These are phyloP conservation scores for Cosmorhoe ocellata DNA, from an alignment of 2,888 invertebrate species.

Conservation along the genomic window DNA sequence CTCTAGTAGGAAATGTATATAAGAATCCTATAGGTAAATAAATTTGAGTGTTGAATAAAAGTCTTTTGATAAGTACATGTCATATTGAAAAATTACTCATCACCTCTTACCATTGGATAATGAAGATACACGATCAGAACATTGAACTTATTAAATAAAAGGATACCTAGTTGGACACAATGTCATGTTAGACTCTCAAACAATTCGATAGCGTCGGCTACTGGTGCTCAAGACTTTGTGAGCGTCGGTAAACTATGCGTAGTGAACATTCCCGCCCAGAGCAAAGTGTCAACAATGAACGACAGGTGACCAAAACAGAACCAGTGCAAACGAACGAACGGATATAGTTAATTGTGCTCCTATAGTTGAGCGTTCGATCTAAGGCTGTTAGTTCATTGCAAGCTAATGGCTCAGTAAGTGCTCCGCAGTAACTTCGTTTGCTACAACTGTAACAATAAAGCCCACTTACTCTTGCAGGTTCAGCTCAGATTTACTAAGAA, in stretches of 20 bases:
- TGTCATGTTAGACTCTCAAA: not conserved
- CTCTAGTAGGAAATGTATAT: no score
- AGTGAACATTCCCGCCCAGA: not conserved
- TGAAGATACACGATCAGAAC: no score
- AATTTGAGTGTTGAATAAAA: no score
- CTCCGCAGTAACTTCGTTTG: slow-evolving; percentile 29
- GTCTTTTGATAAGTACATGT: no score
- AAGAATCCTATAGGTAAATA: no score
- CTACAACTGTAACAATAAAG: slow-evolving; percentile 26
- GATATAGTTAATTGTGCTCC: no score
- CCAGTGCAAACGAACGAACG: not conserved
- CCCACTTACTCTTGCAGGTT: slow-evolving; percentile 18
- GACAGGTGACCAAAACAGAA: not conserved
- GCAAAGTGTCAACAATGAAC: not conserved
- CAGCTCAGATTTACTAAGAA: not conserved
- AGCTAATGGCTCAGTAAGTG: slow-evolving; percentile 31
- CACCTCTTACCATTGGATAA: no score
- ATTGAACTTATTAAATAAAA: no score
- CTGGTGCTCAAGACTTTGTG: not conserved
- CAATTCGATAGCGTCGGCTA: not conserved
- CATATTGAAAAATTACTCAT: no score
- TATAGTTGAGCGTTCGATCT: slow-evolving; percentile 30
- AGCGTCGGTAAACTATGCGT: not conserved
- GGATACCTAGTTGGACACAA: no score
- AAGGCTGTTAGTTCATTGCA: slow-evolving; percentile 33